Evolutionary conservation across 2,113 vertebrate genomes (phyloP).

Genomic region (Notechis scutatus): DNA sequence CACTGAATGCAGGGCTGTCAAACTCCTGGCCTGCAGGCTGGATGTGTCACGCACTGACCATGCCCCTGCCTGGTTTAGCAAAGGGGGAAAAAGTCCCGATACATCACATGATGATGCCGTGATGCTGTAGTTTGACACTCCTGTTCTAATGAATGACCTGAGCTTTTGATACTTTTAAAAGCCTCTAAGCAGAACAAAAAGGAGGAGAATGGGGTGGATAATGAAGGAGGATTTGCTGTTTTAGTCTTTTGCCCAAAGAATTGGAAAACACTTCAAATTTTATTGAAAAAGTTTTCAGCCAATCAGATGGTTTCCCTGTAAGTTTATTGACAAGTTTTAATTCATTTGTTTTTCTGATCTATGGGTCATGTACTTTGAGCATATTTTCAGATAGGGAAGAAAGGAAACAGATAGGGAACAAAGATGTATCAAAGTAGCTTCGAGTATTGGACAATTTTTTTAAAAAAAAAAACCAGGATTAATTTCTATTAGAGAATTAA

Average conservation of each 20-base stretch:
- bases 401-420: neutral
- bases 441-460: constrained; percentile 1
- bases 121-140: too few relatives aligned
- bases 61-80: too few relatives aligned
- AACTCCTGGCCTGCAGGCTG: too few relatives aligned
- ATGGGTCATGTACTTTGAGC: neutral
- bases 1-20: too few relatives aligned
- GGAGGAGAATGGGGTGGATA: neutral
- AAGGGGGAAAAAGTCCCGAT: too few relatives aligned
- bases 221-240: neutral
- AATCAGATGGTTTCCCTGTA: neutral
- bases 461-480: neutral
- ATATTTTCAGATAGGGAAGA: neutral
- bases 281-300: neutral
- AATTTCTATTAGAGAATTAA: constrained; percentile 38
- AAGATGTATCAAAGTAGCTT: constrained; percentile 27
- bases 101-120: too few relatives aligned
- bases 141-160: neutral
- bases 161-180: neutral
- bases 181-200: neutral
- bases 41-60: too few relatives aligned
- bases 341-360: neutral
- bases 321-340: neutral
- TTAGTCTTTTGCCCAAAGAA: neutral
- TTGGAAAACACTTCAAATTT: neutral